Base-by-base conservation (phyloP, 1,140 invertebrate genomes). In the Polyergus mexicanus region DNA sequence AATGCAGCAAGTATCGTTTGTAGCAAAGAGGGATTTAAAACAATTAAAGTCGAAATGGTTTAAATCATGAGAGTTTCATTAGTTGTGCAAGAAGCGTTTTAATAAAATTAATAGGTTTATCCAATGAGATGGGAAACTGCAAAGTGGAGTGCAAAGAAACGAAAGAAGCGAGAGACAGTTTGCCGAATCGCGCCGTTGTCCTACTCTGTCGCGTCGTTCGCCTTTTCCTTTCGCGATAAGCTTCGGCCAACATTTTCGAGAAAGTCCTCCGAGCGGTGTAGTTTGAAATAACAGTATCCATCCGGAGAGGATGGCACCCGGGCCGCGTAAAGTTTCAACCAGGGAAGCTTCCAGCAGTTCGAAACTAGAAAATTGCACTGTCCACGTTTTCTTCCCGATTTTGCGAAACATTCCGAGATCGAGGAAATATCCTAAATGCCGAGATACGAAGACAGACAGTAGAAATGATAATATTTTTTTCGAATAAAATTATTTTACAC, bases 41-140 rank as follows among this genome's bases (percentile, higher is more conserved):
- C 74, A 85, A 78, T 85, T 85, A 78, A 80, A 80, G 28, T 85
- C 63, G 51, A 32, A 4, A 85, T 68, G 41, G 28, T 78, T 80
- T 68, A 85, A 85, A 85, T 85, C 75, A 68, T 60, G 51, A 47
- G 35, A 77, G 66, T 78, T 78, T n/a, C 22, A 62, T 68, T 60
- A 66, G 75, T 68, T 41, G 28, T 16, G 35, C 32, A 44, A 51
- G 77, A 7, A 32, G 28, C 28, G 41, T 72, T 86, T 80, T 86
- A 86, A 86, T 86, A 86, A 81, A 80, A 77, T 81, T 86, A 86
- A 86, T 81, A 86, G 76, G 77, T 81, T 69, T 58, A 35, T 72
- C 66, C 76, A 72, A 83, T 63, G 54, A 72, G 66, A 81, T 81
- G 44, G 76, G 77, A 81, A 81, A 72, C 65, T 86, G 65, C 54